Evolutionary conservation across 1,140 invertebrate genomes (phyloP).

Genomic region (Tribolium castaneum): DNA sequence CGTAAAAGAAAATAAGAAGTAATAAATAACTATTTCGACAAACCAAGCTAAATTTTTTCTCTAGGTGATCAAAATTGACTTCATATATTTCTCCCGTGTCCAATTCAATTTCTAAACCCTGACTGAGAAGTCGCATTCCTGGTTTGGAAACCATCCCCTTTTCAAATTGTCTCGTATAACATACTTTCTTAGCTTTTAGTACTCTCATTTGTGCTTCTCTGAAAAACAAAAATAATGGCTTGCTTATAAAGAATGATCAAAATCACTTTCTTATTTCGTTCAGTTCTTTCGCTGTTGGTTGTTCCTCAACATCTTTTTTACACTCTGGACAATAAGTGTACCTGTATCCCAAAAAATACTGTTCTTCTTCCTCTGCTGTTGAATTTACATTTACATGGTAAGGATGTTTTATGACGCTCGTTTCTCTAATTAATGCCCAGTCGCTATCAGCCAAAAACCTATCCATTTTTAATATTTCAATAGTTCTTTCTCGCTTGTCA

Average conservation of each 20-base stretch:
- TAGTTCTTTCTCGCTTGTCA: constrained; percentile 63
- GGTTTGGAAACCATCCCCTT: constrained; percentile 66
- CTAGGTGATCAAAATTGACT: constrained; percentile 62
- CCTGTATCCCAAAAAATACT: constrained; percentile 64
- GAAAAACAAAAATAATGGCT: background rate
- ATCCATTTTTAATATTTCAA: constrained; percentile 66
- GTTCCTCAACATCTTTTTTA: constrained; percentile 64
- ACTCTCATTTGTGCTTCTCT: constrained; percentile 65
- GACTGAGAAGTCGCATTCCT: constrained; percentile 62
- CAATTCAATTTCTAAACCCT: constrained; percentile 64
- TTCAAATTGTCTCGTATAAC: constrained; percentile 65
- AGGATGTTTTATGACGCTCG: constrained; percentile 18
- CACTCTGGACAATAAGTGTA: constrained; percentile 65
- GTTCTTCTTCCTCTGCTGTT: constrained; percentile 57
- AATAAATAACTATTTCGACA: background rate
- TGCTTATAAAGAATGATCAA: background rate
- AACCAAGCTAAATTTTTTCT: constrained; percentile 27
- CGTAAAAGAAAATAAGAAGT: background rate
- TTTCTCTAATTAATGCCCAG: constrained; percentile 13
- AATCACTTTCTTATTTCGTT: constrained; percentile 65
- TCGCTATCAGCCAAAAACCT: constrained; percentile 37
- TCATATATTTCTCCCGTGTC: constrained; percentile 61
- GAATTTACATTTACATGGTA: background rate
- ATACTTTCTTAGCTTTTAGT: constrained; percentile 65
- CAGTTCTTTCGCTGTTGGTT: constrained; percentile 65